Evolutionary conservation across 2,888 invertebrate genomes (phyloP), one percentile per base, ranked within the genome.

Genomic region (Axea sp.): DNA sequence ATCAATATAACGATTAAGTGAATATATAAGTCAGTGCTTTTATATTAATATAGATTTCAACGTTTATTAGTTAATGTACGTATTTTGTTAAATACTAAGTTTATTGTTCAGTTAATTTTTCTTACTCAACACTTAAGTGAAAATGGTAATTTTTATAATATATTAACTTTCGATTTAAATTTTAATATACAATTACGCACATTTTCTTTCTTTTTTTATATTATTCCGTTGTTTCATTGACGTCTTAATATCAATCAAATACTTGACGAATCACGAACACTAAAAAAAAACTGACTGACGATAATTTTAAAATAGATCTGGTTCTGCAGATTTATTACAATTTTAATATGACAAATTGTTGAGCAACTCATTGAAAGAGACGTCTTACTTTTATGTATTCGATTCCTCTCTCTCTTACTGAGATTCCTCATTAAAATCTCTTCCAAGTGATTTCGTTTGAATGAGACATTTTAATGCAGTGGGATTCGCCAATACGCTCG

Each of bases 361-460:
- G 59, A 59, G 51, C 51, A 59, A 49, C 51, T 59, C 68, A 31
- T 41, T 39, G 51, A 43, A 43, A 47, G 37, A 41, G 47, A 69
- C 53, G 33, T 55, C 60, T 53, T 43, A 62, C 55, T 71, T 71
- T 71, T 62, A 62, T 62, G n/a, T n/a, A 73, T 71, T 71, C 68
- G 30, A 64, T 57, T 51, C 22, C 41, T 35, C 47, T 37, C 47
- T 37, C 43, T 24, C 15, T 31, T 37, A 22, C 26, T 24, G 35
- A 33, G 55, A 55, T 59, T 60, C 53, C 65, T 73, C 72, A 65
- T 73, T 73, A 73, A 73, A 73, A 73, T 73, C 53, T 35, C 41
- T 73, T 73, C 72, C 65, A 49, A 73, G 59, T 67, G 65, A 73
- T 73, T 73, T 73, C 72, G 31, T 53, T 33, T 59, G 72, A 73